Conservation (phyloP, 2,797 vertebrate species). For the Chaetodon trifasciatus region DNA sequence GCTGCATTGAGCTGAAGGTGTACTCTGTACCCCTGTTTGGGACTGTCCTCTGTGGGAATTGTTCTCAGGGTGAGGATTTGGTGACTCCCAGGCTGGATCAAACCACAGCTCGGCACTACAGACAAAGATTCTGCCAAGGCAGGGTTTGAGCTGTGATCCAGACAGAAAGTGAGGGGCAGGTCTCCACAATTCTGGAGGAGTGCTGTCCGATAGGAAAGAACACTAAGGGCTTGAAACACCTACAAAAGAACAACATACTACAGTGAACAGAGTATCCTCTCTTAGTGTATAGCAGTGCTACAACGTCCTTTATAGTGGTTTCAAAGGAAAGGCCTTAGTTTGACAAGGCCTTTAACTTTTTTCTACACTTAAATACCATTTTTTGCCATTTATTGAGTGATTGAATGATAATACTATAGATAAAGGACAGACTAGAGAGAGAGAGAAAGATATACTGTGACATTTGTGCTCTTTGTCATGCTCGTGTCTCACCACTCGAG, state of each 20-base stretch:
- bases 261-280: background rate
- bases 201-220: slow-evolving; percentile 84
- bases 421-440: background rate
- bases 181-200: slow-evolving; percentile 89
- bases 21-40: slow-evolving; percentile 79
- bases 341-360: background rate
- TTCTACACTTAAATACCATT: background rate
- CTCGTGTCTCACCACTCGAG: slow-evolving; percentile 84
- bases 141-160: slow-evolving; percentile 75
- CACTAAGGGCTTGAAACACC: slow-evolving; percentile 88
- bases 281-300: background rate
- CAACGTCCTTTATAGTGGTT: background rate
- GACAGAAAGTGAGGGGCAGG: slow-evolving; percentile 86
- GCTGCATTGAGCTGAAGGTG: slow-evolving; percentile 89
- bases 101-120: slow-evolving; percentile 87
- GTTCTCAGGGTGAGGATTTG: slow-evolving; percentile 90
- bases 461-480: background rate
- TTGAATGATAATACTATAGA: background rate
- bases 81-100: slow-evolving; percentile 85
- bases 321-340: background rate
- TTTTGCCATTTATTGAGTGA: slow-evolving; percentile 3
- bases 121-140: slow-evolving; percentile 66
- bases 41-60: slow-evolving; percentile 80
- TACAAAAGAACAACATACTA: slow-evolving; percentile 59
- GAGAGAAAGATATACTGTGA: background rate